These are phyloP conservation scores for Heloderma charlesbogerti DNA, from an alignment of 2,113 vertebrate genomes.

Conservation along the genomic window DNA sequence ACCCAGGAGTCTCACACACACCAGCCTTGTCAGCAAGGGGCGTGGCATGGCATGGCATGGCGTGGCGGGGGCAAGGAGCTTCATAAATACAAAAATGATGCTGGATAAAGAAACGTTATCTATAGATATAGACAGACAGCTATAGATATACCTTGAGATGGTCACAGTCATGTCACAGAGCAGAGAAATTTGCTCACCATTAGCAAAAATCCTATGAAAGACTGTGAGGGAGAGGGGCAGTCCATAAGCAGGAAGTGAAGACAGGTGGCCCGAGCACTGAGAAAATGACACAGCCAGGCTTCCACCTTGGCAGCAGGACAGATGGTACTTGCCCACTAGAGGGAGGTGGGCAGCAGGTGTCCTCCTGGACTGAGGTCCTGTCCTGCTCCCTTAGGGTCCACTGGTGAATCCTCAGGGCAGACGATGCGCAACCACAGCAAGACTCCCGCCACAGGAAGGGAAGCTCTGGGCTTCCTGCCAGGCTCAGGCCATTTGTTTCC, in stretches of 20 bases:
- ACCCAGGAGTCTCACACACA: conserved; percentile 14
- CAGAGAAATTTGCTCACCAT: conserved; percentile 83
- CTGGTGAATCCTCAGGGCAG: too few relatives aligned
- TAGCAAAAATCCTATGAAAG: conserved; percentile 92
- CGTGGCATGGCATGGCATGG: too few relatives aligned
- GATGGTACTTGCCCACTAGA: not conserved
- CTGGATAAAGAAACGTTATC: not conserved
- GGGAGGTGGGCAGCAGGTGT: not conserved
- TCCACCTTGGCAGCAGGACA: conserved; percentile 13
- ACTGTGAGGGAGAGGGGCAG: conserved; percentile 76
- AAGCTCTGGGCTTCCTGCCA: not conserved
- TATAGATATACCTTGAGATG: conserved; percentile 46
- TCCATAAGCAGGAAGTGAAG: conserved; percentile 86
- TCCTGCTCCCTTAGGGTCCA: too few relatives aligned
- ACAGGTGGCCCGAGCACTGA: conserved; percentile 80
- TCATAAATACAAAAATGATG: conserved; percentile 36
- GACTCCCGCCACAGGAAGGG: too few relatives aligned
- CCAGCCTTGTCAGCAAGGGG: conserved; percentile 70
- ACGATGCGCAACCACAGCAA: not conserved
- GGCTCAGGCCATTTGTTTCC: not conserved
- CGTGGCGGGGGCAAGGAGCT: not conserved
- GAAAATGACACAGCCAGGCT: conserved; percentile 79
- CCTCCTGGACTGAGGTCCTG: not conserved
- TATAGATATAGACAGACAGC: not conserved
- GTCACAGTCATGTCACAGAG: conserved; percentile 74